Evolutionary conservation across 2,797 vertebrate genomes (phyloP).

Genomic region (Botia kubotai): DNA sequence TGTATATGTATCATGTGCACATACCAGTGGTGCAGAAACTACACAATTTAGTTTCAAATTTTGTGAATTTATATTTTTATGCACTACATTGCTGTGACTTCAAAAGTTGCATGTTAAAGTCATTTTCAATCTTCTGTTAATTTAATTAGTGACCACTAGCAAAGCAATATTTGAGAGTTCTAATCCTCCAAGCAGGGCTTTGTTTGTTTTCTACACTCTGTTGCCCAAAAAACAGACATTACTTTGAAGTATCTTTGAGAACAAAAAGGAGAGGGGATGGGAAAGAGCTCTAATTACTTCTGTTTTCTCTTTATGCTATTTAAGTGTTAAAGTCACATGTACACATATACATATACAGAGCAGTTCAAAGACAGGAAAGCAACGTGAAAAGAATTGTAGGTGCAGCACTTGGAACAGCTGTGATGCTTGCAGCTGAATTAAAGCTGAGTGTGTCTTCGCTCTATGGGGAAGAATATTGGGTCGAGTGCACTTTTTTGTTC

Average conservation of each 20-base stretch:
- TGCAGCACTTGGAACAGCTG: slow-evolving; percentile 66
- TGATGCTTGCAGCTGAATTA: slow-evolving; percentile 74
- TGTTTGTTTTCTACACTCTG: too few species aligned
- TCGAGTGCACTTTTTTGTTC: slow-evolving; percentile 46
- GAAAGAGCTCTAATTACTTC: slow-evolving; percentile 77
- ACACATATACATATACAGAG: slow-evolving; percentile 53
- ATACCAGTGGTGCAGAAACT: neutral
- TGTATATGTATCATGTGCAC: neutral
- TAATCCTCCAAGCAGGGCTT: too few species aligned
- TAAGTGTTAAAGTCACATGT: slow-evolving; percentile 72
- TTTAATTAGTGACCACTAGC: too few species aligned
- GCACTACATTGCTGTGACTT: too few species aligned
- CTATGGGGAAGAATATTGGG: slow-evolving; percentile 63
- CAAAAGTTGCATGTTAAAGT: too few species aligned
- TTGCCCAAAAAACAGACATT: too few species aligned
- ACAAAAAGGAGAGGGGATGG: too few species aligned
- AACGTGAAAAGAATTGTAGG: slow-evolving; percentile 71
- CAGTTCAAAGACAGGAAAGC: slow-evolving; percentile 75
- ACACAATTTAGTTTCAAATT: neutral
- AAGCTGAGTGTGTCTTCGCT: slow-evolving; percentile 68
- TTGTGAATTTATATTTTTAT: neutral
- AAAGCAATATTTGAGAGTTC: too few species aligned
- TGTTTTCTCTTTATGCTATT: slow-evolving; percentile 71
- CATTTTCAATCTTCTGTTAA: too few species aligned
- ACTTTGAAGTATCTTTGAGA: too few species aligned